A percentile compares a stretch with the other conserved stretches of the same genome.
These are phyloP conservation scores for Champsocephalus esox DNA, from an alignment of 2,797 vertebrate genomes.

Conservation along the genomic window DNA sequence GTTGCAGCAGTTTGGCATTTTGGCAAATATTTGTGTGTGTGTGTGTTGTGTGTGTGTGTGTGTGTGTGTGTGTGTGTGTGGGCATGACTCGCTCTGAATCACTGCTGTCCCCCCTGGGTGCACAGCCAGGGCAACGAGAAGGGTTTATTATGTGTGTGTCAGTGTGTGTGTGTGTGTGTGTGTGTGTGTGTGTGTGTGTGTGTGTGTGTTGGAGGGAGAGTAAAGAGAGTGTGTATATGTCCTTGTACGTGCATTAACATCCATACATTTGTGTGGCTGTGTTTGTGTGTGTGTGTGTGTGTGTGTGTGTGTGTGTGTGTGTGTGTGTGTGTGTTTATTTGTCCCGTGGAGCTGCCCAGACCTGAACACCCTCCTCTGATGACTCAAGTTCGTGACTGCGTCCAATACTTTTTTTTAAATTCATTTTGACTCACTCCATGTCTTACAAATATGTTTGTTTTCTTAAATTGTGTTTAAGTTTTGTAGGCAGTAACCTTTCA, in stretches of 20 bases:
- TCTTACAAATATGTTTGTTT: constrained; percentile 17
- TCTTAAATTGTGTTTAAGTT: constrained; percentile 7
- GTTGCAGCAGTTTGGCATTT: constrained; percentile 60
- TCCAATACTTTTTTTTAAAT: constrained; percentile 26
- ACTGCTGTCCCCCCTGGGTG: constrained; percentile 72
- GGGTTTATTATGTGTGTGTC: constrained; percentile 49
- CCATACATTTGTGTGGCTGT: constrained; percentile 39
- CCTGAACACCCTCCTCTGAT: constrained; percentile 44
- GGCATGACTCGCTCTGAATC: constrained; percentile 79
- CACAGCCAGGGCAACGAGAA: constrained; percentile 58
- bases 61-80: constrained; percentile 16
- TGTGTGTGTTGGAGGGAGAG: no score
- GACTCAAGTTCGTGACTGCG: constrained; percentile 45
- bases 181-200: no score
- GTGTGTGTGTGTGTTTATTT: constrained; percentile 39
- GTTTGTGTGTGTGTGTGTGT: constrained; percentile 35
- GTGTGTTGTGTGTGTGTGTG: constrained; percentile 43
- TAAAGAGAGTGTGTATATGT: constrained; percentile 25
- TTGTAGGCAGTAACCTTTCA: no score
- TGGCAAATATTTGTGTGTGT: constrained; percentile 51
- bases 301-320: constrained; percentile 32
- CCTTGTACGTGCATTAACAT: constrained; percentile 41
- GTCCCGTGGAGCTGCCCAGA: constrained; percentile 48
- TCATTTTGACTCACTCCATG: constrained; percentile 21
- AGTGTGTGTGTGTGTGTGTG: constrained; percentile 15